A percentile compares a stretch with the other conserved stretches of the same genome.
Evolutionary conservation across 2,888 invertebrate genomes (phyloP).

Genomic region (Rhogogaster chlorosoma): DNA sequence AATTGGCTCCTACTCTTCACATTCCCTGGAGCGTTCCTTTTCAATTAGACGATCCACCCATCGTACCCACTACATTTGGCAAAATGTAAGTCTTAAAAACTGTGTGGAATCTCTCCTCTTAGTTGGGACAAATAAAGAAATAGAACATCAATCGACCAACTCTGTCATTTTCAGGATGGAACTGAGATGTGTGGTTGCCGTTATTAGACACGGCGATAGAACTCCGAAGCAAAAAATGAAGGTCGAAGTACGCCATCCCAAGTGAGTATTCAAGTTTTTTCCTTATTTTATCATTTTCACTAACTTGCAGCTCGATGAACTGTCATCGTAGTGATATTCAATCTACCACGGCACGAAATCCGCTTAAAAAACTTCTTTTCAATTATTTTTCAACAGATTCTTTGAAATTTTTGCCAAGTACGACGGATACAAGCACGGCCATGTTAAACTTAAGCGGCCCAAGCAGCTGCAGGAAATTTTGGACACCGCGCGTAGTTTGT

Average conservation of each 20-base stretch:
- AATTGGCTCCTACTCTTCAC: conserved; percentile 96
- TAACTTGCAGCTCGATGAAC: conserved; percentile 16
- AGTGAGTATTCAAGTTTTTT: conserved; percentile 80
- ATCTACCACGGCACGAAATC: not conserved
- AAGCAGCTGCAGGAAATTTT: conserved; percentile 98
- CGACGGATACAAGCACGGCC: conserved; percentile 96
- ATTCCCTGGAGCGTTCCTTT: conserved; percentile 99
- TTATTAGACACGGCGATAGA: conserved; percentile 98
- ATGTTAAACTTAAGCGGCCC: conserved; percentile 98
- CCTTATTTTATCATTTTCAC: not conserved
- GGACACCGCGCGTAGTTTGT: conserved; percentile 95
- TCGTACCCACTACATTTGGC: conserved; percentile 99
- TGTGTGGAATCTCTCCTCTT: not conserved
- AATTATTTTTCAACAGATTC: conserved; percentile 83
- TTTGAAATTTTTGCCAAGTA: conserved; percentile 99
- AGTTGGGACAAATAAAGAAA: not conserved
- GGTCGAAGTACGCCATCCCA: conserved; percentile 97
- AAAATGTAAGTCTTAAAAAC: conserved; percentile 85
- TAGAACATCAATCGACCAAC: not conserved
- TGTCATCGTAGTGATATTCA: not conserved
- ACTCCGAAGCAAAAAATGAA: conserved; percentile 99
- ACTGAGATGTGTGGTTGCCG: conserved; percentile 96
- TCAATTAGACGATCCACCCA: conserved; percentile 98
- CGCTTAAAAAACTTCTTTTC: conserved; percentile 18
- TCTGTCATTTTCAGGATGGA: conserved; percentile 82